Evolutionary conservation across 2,888 invertebrate species (phyloP), one percentile per base, ranked within the genome.

Genomic region (Drosophila diplacantha): DNA sequence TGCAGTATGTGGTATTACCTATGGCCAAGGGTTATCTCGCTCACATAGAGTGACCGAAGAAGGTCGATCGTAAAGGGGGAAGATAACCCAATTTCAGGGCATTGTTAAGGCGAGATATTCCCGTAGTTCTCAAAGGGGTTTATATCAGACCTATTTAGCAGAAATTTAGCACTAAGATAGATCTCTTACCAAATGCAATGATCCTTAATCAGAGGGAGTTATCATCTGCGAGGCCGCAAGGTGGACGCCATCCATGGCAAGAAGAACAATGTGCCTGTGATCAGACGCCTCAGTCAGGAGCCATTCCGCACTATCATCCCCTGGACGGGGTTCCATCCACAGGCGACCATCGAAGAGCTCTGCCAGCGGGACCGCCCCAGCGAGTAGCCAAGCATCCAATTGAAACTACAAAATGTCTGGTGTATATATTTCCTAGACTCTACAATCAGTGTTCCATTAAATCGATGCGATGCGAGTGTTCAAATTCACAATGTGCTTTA

Each of bases 191-290:
- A 9, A 60, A 74, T 0, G 78, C 88, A 34, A 81, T 88, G 41
- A 86, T 88, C n/a, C 77, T 72, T 5, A 73, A 74, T 20, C 65
- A 69, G 32, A 65, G 71, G 22, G 51, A 61, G 2, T 84, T 81
- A 92, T 82, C 90, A 90, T 80, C 51, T 66, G 35, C 35, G n/a
- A 8, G 67, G 67, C 1, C 46, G 54, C 6, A 89, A 91, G 1
- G 85, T 92, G 12, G 91, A 92, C 80, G 90, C 90, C 80, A 61
- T 74, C 22, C 63, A 72, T 4, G 63, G 57, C n/a, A 73, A 73
- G 50, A 44, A 59, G 14, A 67, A 62, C 44, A 80, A 83, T 71
- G 60, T 54, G 7, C 49, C 39, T 1, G 38, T 83, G 24, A 76
- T 83, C 49, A 60, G 70, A 29, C 69, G 71, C 22, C 60, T 82